Evolutionary conservation across 2,888 invertebrate genomes (phyloP).

Genomic region (Emmelina monodactyla): DNA sequence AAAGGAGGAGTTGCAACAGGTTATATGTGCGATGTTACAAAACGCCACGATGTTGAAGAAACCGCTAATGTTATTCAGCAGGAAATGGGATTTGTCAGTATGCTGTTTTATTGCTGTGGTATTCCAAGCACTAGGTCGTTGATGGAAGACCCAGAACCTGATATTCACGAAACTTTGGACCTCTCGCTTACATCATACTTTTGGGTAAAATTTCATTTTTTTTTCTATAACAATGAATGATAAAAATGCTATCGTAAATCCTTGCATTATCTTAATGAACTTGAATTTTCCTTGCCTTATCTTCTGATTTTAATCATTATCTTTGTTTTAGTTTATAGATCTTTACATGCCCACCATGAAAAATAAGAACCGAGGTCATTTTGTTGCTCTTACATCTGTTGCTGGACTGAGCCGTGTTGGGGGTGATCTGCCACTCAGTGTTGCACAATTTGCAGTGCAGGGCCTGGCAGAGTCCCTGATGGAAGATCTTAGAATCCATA

Average conservation of each 20-base stretch:
- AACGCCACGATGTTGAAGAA: constrained; percentile 50
- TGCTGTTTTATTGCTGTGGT: constrained; percentile 71
- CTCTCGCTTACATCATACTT: constrained; percentile 69
- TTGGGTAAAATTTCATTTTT: constrained; percentile 52
- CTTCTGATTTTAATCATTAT: no score
- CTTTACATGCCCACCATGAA: constrained; percentile 70
- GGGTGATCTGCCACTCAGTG: constrained; percentile 67
- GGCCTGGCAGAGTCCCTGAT: constrained; percentile 70
- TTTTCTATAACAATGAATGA: background rate
- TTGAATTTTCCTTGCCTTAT: constrained; percentile 9
- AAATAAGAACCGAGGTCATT: constrained; percentile 63
- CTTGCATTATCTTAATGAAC: background rate
- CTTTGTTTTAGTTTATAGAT: constrained; percentile 66
- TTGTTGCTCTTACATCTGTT: constrained; percentile 69
- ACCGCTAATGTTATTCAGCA: constrained; percentile 49
- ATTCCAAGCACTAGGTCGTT: constrained; percentile 68
- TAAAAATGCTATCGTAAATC: background rate
- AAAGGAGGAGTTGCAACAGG: constrained; percentile 50
- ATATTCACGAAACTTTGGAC: constrained; percentile 63
- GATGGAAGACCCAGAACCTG: constrained; percentile 51
- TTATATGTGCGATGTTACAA: constrained; percentile 67
- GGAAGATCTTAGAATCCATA: constrained; percentile 66
- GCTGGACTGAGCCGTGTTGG: constrained; percentile 68
- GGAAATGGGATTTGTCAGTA: constrained; percentile 66
- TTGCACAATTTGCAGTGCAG: constrained; percentile 72